Percentiles rank a stretch among this genome's conserved stretches.
These are phyloP conservation scores for Rhea americana DNA, from an alignment of 2,113 vertebrate species.

Conservation along the genomic window DNA sequence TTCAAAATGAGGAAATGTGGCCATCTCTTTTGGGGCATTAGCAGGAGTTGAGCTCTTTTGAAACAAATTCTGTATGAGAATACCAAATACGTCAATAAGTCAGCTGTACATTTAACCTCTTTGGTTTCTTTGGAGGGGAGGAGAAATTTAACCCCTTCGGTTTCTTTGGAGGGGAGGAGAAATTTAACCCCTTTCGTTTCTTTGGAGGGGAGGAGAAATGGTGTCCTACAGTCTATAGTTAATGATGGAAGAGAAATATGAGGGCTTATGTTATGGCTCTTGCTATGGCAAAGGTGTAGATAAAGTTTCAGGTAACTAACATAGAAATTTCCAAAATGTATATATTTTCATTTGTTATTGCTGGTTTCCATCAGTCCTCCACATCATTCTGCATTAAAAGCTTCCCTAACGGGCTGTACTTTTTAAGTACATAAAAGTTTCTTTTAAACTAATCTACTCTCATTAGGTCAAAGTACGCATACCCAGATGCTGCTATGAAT, in stretches of 20 bases:
- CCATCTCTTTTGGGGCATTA: not conserved
- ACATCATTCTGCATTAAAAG: not conserved
- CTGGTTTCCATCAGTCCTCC: not conserved
- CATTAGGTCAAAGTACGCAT: not conserved
- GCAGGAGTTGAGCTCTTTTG: not conserved
- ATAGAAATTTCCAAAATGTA: not conserved
- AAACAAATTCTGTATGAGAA: not conserved
- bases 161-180: not conserved
- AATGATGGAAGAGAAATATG: not conserved
- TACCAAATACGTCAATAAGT: not conserved
- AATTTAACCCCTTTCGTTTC: not conserved
- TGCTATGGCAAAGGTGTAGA: accelerated
- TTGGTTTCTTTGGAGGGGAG: not conserved
- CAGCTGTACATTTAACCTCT: not conserved
- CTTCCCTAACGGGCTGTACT: not conserved
- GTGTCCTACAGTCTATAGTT: not conserved
- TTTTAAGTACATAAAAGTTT: not conserved
- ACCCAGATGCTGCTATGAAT: not conserved
- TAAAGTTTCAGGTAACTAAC: not conserved
- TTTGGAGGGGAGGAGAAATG: not conserved
- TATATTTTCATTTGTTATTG: not conserved
- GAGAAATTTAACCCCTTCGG: not conserved
- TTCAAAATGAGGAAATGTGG: constrained; percentile 5
- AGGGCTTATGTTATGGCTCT: not conserved
- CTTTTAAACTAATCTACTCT: not conserved